Base-by-base conservation (phyloP, 2,113 vertebrate genomes). In the Oncorhynchus tshawytscha region DNA sequence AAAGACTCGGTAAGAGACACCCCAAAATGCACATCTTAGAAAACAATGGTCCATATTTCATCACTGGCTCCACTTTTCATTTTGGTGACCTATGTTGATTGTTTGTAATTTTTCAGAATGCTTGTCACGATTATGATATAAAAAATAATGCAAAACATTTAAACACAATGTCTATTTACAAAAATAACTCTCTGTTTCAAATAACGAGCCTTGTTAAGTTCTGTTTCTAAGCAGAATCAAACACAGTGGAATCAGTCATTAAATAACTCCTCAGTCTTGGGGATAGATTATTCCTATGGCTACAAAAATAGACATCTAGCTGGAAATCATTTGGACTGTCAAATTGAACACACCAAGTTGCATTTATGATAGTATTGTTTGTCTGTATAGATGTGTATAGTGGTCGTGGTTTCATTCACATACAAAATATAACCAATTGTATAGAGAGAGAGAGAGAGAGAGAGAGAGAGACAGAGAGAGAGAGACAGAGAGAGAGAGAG, bases 191-290 rank as follows among this genome's bases (percentile, higher is more conserved):
- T 57, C 59, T 22, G 59, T 62, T 62, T 62, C 59, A 62, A 22
- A 62, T 22, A 57, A 20, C 16, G 1, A 20, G 20, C 54, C 54
- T 15, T 57, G 54, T 57, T 57, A 45, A 2, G 39, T 45, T 45
- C 54, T 20, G 54, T 57, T 15, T 57, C 15, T 15, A 57, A 57
- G 18, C 59, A 62, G 72, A 76, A 80, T 49, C 71, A 75, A 31
- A 54, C 84, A 86, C 82, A 90, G 82, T 85, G 81, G 73, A 84
- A 78, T 73, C 79, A 73, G 81, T 85, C 45, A 0, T 62, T 16
- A 78, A 70, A 6, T 3, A 51, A 48, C 39, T 24, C 20, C 15
- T 34, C 31, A 68, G 18, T 2, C 11, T 51, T 27, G 69, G 13
- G 12, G 25, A 18, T 4, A 27, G 1, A 13, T 24, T 51, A 2